Conservation (phyloP, 2,113 vertebrate genomes). For the Plestiodon gilberti region DNA sequence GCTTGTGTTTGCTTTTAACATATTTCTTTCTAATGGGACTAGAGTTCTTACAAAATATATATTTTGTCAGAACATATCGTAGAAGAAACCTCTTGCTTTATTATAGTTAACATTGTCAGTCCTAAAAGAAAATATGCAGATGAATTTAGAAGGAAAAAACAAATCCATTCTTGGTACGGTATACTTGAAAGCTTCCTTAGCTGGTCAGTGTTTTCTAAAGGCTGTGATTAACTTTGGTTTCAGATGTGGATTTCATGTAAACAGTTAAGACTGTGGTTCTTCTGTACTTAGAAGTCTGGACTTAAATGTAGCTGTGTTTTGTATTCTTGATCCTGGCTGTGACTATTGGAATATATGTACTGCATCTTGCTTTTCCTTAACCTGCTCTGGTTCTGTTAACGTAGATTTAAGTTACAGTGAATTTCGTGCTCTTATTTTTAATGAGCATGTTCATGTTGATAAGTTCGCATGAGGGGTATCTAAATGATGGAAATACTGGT, state of each 20-base stretch:
- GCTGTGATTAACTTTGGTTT: no score
- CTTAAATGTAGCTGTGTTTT: background rate
- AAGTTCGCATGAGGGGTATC: background rate
- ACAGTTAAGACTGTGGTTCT: background rate
- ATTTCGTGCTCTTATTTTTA: background rate
- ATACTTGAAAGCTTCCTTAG: no score
- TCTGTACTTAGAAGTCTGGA: background rate
- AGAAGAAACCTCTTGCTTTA: no score
- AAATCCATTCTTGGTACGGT: no score
- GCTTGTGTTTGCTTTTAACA: no score
- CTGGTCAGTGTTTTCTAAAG: no score
- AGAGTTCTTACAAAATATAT: no score
- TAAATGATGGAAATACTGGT: background rate
- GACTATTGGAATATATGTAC: background rate
- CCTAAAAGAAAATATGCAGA: no score
- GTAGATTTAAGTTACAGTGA: background rate
- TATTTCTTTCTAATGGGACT: no score
- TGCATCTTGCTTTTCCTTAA: background rate
- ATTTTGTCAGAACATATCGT: no score
- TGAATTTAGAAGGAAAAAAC: no score
- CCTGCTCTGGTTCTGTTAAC: background rate
- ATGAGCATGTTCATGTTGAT: background rate
- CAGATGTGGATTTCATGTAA: background rate
- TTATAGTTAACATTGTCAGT: no score
- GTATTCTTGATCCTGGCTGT: background rate